These are phyloP conservation scores for Euplagia quadripunctaria DNA, from an alignment of 2,888 invertebrate genomes.

Conservation along the genomic window DNA sequence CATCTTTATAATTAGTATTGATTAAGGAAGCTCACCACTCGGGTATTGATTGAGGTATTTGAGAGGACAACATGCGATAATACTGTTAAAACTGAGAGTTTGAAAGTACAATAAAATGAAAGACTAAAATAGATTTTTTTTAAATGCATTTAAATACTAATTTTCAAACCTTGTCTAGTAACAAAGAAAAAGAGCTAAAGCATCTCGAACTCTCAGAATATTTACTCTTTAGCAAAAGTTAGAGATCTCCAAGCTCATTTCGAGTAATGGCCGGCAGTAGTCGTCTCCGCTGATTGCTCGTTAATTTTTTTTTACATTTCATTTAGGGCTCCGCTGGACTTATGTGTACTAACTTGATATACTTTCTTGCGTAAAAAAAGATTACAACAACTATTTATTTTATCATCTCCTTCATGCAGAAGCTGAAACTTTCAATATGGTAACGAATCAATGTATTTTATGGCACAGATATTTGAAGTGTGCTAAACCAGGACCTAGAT, in stretches of 20 bases:
- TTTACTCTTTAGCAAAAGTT: slow-evolving; percentile 46
- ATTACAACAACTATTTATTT: background rate
- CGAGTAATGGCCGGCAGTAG: slow-evolving; percentile 29
- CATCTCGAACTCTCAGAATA: slow-evolving; percentile 21
- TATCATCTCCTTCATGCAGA: background rate
- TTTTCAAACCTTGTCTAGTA: slow-evolving; percentile 17
- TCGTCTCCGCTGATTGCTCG: slow-evolving; percentile 33
- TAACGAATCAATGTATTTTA: too few relatives aligned
- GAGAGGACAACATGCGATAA: too few relatives aligned
- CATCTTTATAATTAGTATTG: too few relatives aligned
- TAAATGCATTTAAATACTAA: background rate
- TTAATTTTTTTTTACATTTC: slow-evolving; percentile 36
- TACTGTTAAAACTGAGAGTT: background rate
- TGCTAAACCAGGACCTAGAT: too few relatives aligned
- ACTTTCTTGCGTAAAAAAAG: background rate
- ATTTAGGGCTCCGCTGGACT: slow-evolving; percentile 12
- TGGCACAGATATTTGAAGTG: too few relatives aligned
- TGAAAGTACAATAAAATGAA: background rate
- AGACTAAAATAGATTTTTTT: background rate
- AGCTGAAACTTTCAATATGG: too few relatives aligned
- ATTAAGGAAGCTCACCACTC: too few relatives aligned
- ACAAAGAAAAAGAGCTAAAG: slow-evolving; percentile 13
- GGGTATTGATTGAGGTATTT: too few relatives aligned
- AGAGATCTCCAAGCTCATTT: slow-evolving; percentile 30
- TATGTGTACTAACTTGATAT: too few relatives aligned